Evolutionary conservation across 2,113 vertebrate species (phyloP).

Genomic region (Pardalotus punctatus): DNA sequence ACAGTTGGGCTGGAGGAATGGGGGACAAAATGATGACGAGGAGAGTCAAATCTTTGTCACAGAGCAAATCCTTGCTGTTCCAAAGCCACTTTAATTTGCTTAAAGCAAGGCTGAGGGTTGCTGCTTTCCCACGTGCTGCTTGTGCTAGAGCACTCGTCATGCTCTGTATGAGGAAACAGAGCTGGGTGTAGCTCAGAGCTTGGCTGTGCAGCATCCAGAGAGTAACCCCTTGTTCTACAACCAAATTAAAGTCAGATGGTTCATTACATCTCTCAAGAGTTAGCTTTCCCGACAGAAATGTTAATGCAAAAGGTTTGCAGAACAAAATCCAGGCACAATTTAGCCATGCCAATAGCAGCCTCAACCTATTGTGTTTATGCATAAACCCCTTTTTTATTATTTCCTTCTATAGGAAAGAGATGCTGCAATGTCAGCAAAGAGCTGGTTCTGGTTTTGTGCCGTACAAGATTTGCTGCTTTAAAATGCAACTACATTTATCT

Average conservation of each 20-base stretch:
- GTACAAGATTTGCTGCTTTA: neutral
- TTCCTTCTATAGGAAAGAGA: constrained; percentile 39
- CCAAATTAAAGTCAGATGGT: constrained; percentile 64
- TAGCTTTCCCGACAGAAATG: constrained; percentile 31
- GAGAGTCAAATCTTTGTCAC: neutral
- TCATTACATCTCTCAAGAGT: constrained; percentile 15
- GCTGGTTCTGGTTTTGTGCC: neutral
- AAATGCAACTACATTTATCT: neutral
- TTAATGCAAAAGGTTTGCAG: constrained; percentile 50
- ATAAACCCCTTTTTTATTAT: neutral
- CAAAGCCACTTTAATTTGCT: neutral
- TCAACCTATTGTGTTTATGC: constrained; percentile 29
- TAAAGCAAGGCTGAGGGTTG: neutral
- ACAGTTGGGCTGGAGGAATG: neutral
- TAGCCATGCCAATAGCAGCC: neutral
- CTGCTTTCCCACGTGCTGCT: constrained; percentile 20
- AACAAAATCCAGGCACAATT: constrained; percentile 48
- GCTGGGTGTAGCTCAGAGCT: constrained; percentile 35
- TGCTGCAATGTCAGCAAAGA: neutral
- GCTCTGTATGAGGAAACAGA: constrained; percentile 34
- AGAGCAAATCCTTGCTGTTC: neutral
- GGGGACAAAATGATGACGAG: neutral
- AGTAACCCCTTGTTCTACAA: constrained; percentile 38
- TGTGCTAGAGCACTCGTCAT: neutral
- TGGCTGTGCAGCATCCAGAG: neutral